Evolutionary conservation across 2,113 vertebrate species (phyloP), one percentile per base, ranked within the genome.

Genomic region (Pandion haliaetus): DNA sequence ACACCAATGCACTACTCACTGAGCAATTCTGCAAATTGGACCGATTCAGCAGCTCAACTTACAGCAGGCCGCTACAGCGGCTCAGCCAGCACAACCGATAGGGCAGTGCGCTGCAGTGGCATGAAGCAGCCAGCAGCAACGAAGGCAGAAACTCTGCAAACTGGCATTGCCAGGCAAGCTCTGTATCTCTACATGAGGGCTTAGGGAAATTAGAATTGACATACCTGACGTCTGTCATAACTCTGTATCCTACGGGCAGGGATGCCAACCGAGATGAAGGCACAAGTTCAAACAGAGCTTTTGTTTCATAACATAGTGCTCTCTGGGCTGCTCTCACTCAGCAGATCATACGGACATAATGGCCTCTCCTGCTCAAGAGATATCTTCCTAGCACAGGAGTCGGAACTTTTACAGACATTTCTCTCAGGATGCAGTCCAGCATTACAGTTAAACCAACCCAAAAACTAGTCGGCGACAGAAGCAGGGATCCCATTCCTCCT

Each of bases 321-420:
- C 42, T n/a, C 66, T 80, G 47, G 52, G 74, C 70, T 82, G 69
- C 47, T 87, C 14, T 63, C 12, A 34, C 15, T 77, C 65, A 83
- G 67, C 54, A 67, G n/a, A 73, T 95, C 63, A 42, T 3, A 49
- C 25, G 63, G 73, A 71, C n/a, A 58, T 29, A 82, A 55, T 2
- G 24, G 69, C 5, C 34, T 78, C 55, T 86, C 20, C n/a, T 1
- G 1, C 24, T 67, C 61, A 82, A 81, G 45, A 54, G 28, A 63
- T 0, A 0, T 45, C n/a, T 66, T 78, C 61, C 77, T 67, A 78
- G 50, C 32, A 82, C 0, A 0, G 17, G 78, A 20, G 32, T 3
- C 15, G 6, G 18, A 94, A 91, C 59, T 62, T 76, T 4, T 16
- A 66, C 1, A 23, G 40, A 54, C 7, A 10, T 34, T 80, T 70